Evolutionary conservation across 2,888 invertebrate species (phyloP).

Genomic region (Tridacna gigas): DNA sequence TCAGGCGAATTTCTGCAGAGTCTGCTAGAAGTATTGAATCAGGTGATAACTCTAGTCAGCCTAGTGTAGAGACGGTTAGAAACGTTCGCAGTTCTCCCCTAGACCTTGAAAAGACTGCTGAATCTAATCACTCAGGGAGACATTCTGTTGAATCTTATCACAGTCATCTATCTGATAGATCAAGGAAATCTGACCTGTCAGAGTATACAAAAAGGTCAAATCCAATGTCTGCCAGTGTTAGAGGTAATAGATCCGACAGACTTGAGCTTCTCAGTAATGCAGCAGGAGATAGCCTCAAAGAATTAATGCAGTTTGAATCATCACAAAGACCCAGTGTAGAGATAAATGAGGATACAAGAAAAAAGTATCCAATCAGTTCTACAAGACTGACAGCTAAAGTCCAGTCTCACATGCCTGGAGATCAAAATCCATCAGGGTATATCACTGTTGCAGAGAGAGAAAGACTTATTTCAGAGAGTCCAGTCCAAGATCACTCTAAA

Average conservation of each 20-base stretch:
- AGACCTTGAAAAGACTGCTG: slow-evolving; percentile 47
- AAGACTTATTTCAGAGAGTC: slow-evolving; percentile 55
- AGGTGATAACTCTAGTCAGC: slow-evolving; percentile 39
- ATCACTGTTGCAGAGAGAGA: slow-evolving; percentile 64
- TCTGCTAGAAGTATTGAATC: slow-evolving; percentile 37
- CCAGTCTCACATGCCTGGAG: slow-evolving; percentile 48
- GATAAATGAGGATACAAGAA: not conserved
- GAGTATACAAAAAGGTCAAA: slow-evolving; percentile 36
- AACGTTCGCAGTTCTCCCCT: slow-evolving; percentile 50
- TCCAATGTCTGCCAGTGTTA: slow-evolving; percentile 22
- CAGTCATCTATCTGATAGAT: slow-evolving; percentile 43
- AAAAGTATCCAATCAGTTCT: slow-evolving; percentile 36
- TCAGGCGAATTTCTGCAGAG: slow-evolving; percentile 42
- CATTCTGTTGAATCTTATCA: slow-evolving; percentile 57
- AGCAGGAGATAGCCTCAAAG: slow-evolving; percentile 61
- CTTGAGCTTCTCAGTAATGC: slow-evolving; percentile 53
- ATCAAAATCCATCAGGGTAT: slow-evolving; percentile 41
- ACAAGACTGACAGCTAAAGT: slow-evolving; percentile 54
- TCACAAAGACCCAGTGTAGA: slow-evolving; percentile 44
- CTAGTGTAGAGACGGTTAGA: slow-evolving; percentile 52
- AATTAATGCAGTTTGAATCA: slow-evolving; percentile 62
- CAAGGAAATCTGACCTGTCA: slow-evolving; percentile 40
- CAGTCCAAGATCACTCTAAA: slow-evolving; percentile 16
- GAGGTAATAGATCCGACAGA: slow-evolving; percentile 49
- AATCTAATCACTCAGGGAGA: slow-evolving; percentile 46